These are phyloP conservation scores for Thalpophila matura DNA, from an alignment of 2,888 invertebrate genomes.

Conservation along the genomic window DNA sequence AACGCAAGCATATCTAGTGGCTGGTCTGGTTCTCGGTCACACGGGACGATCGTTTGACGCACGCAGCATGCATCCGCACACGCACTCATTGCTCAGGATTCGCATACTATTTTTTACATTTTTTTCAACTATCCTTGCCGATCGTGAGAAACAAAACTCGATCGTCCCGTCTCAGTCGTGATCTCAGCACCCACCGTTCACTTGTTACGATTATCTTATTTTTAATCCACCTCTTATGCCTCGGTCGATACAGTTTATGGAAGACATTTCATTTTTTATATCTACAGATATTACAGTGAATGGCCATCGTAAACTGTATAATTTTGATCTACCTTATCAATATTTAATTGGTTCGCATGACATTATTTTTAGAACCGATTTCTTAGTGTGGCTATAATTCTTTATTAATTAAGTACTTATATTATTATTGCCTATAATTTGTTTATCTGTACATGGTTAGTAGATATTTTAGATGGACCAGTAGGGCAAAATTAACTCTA, in stretches of 20 bases:
- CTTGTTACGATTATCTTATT: slow-evolving; percentile 70
- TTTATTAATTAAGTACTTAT: slow-evolving; percentile 14
- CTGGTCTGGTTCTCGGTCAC: slow-evolving; percentile 79
- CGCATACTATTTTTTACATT: slow-evolving; percentile 79
- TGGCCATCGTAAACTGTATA: slow-evolving; percentile 65
- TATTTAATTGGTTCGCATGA: slow-evolving; percentile 59
- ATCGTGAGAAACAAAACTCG: slow-evolving; percentile 86
- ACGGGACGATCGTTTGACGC: slow-evolving; percentile 75
- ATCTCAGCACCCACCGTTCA: slow-evolving; percentile 58
- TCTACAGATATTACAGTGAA: slow-evolving; percentile 67
- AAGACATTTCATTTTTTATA: slow-evolving; percentile 68
- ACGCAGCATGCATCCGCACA: slow-evolving; percentile 75
- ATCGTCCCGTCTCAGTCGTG: slow-evolving; percentile 66
- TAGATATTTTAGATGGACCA: slow-evolving; percentile 5
- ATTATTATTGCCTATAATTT: neutral
- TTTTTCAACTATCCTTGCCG: slow-evolving; percentile 76
- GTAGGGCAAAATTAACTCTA: neutral
- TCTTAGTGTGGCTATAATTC: slow-evolving; percentile 29
- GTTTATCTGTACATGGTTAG: neutral
- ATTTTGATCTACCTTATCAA: slow-evolving; percentile 55
- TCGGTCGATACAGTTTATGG: slow-evolving; percentile 69
- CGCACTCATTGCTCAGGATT: slow-evolving; percentile 76
- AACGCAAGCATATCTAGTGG: slow-evolving; percentile 61
- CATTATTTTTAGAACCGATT: slow-evolving; percentile 45
- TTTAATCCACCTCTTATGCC: slow-evolving; percentile 71